Percentiles rank a stretch among this genome's conserved stretches.
These are phyloP conservation scores for Micromys minutus DNA, from an alignment of 2,113 vertebrate species.

Conservation along the genomic window DNA sequence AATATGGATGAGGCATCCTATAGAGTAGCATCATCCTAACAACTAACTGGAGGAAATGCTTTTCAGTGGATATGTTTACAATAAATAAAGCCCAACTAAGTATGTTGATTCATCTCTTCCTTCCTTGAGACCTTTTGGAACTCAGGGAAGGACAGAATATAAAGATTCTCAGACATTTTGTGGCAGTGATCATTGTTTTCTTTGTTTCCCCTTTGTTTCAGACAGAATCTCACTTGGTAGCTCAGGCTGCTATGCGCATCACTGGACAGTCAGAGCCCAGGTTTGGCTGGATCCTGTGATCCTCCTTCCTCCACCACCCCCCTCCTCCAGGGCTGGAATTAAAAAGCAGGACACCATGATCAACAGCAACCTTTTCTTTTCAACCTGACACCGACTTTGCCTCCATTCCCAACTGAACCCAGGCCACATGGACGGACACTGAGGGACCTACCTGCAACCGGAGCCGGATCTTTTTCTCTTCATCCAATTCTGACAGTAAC, in stretches of 20 bases:
- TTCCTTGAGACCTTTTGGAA: not conserved
- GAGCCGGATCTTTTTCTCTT: conserved; percentile 96
- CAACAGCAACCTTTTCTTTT: not conserved
- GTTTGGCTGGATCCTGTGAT: not conserved
- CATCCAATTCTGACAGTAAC: conserved; percentile 93
- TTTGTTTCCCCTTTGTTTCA: not conserved
- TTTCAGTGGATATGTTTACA: not conserved
- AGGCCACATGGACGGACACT: not conserved
- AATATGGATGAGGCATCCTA: not conserved
- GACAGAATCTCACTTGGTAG: not conserved
- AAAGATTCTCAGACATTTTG: conserved; percentile 16
- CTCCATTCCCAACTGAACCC: not conserved
- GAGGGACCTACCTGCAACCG: conserved; percentile 91
- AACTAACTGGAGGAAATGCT: not conserved
- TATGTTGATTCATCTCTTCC: not conserved
- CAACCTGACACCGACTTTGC: not conserved
- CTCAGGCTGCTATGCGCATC: not conserved
- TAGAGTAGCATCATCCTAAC: not conserved
- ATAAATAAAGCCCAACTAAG: not conserved
- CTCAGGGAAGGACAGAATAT: not conserved
- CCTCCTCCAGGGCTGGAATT: not conserved
- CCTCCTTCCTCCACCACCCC: not conserved
- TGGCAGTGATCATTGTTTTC: not conserved
- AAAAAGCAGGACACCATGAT: not conserved
- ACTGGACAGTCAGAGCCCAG: not conserved